Percentiles rank a stretch among this genome's conserved stretches.
Evolutionary conservation across 2,888 invertebrate genomes (phyloP).

Genomic region (Lithophane ornitopus): DNA sequence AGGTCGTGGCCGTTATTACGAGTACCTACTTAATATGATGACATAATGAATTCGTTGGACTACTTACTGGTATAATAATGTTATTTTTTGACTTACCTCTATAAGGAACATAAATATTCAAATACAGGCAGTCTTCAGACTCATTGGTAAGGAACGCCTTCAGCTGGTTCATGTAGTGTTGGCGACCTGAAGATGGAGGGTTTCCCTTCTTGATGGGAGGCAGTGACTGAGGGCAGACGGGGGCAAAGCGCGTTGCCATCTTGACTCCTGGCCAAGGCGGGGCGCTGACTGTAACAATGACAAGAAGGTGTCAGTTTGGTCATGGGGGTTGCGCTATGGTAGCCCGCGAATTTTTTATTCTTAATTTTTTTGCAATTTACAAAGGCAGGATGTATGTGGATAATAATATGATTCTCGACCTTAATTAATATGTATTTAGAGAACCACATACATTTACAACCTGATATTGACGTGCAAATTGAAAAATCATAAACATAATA

Average conservation of each 20-base stretch:
- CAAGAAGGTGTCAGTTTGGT: conserved; percentile 25
- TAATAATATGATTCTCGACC: no score
- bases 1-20: not conserved
- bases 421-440: no score
- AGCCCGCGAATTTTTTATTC: no score
- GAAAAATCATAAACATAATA: no score
- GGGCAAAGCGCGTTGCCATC: conserved; percentile 93
- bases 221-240: conserved; percentile 96
- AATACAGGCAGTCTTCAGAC: conserved; percentile 96
- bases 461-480: no score
- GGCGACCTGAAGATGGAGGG: conserved; percentile 92
- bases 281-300: conserved; percentile 91
- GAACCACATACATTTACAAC: no score
- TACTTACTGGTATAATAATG: not conserved
- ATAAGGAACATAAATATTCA: conserved; percentile 97
- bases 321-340: no score
- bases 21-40: not conserved
- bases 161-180: conserved; percentile 93
- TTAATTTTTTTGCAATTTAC: no score
- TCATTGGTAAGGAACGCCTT: conserved; percentile 93
- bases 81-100: conserved; percentile 91
- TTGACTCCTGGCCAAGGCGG: conserved; percentile 94
- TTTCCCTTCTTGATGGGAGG: conserved; percentile 92
- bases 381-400: no score
- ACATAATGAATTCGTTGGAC: not conserved